Evolutionary conservation across 2,888 invertebrate species (phyloP), one percentile per base, ranked within the genome.

Genomic region (Lasioglossum malachurum): DNA sequence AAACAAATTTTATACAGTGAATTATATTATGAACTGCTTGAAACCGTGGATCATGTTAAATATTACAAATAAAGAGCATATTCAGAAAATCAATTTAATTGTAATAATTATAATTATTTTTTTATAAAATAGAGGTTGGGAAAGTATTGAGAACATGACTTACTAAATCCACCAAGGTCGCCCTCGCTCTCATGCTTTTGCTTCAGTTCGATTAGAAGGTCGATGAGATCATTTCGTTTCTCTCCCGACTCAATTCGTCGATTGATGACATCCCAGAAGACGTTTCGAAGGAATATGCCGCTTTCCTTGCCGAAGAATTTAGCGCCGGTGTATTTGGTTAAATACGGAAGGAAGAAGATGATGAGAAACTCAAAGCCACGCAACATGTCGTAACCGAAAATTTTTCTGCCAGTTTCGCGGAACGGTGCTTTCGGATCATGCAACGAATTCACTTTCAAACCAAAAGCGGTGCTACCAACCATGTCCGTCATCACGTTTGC

Each of bases 381-480:
- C 23, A 87, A 87, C 0, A 93, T 85, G 19, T 91, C 92, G 57
- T 94, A 95, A 0, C 91, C 77, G 78, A 96, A 96, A 5, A 96
- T 94, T 31, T 93, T 92, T 1, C 94, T 94, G 14, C 96, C 96
- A 73, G 93, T 92, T 10, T 93, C 92, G 0, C 96, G 95, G 80
- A 96, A 96, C 69, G 95, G 94, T 0, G 95, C 94, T 19, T 96
- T 92, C 0, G 95, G 95, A 76, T 95, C 91, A 23, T 93, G 94
- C 31, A 96, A 92, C 3, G 95, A 95, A 84, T 96, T 96, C 1
- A 95, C 96, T 77, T 94, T 93, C 0, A 96, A 92, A 0, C 96
- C 96, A 72, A 94, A 96, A 1, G 96, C 96, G 1, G 96, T 95
- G 0, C 95, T 95, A 7, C 95, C 95, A 82, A 96, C 96, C 2